phyloP scores from a whole-genome alignment of 2,797 vertebrate species.

The Microctenopoma stevenorrisi region DNA sequence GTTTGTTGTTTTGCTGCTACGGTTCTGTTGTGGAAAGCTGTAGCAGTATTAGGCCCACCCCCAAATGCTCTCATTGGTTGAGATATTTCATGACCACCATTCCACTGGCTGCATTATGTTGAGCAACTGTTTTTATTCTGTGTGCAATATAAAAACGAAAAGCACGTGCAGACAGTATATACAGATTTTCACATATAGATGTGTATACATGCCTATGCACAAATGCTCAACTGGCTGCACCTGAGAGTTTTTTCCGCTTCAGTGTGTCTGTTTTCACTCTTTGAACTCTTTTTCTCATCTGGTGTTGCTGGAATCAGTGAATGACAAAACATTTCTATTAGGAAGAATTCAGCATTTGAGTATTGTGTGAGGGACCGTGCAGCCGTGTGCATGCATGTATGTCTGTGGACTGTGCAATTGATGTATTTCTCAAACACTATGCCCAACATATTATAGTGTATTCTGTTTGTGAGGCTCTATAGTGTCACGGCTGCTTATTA shows the following conservation, averaged over 20 bases:
- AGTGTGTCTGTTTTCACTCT: constrained; percentile 47
- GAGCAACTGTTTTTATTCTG: constrained; percentile 14
- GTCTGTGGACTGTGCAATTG: neutral
- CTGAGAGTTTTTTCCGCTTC: constrained; percentile 48
- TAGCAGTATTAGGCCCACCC: too few relatives aligned
- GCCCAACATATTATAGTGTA: neutral
- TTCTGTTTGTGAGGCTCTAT: neutral
- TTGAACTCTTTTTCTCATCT: constrained; percentile 33
- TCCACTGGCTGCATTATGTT: constrained; percentile 15
- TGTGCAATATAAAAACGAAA: constrained; percentile 3
- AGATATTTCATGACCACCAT: neutral
- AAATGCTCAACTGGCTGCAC: constrained; percentile 20
- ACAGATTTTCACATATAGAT: neutral
- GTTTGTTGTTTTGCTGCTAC: too few relatives aligned
- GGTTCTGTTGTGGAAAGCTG: too few relatives aligned
- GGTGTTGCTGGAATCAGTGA: constrained; percentile 38
- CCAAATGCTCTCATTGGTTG: too few relatives aligned
- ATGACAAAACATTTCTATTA: constrained; percentile 44
- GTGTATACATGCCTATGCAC: constrained; percentile 4
- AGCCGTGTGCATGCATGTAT: constrained; percentile 3
- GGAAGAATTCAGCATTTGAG: constrained; percentile 35
- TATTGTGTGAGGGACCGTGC: constrained; percentile 35
- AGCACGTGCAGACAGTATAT: neutral
- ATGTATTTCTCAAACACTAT: neutral
- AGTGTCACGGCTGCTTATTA: constrained; percentile 1